phyloP scores from a whole-genome alignment of 2,113 vertebrate genomes.

The Tamias sibiricus region DNA sequence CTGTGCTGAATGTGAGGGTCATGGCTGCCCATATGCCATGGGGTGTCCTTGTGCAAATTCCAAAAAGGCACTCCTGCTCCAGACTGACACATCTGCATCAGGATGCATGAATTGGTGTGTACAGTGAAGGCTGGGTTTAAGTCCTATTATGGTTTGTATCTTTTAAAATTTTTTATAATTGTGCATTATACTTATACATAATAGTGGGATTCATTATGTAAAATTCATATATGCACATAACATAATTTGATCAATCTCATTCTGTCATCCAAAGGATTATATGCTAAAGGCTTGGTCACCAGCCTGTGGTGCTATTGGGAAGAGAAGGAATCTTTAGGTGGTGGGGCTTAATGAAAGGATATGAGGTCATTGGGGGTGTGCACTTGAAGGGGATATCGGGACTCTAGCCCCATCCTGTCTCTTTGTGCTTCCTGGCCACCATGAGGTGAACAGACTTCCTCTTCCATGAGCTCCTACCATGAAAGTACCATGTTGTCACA shows the following conservation, averaged over 20 bases:
- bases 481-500: neutral
- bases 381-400: neutral
- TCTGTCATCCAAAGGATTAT: neutral
- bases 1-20: neutral
- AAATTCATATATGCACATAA: too few species aligned
- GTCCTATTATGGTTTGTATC: neutral
- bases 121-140: neutral
- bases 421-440: neutral
- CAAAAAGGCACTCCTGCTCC: neutral
- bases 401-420: neutral
- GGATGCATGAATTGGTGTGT: neutral
- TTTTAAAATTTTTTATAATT: neutral
- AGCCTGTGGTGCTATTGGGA: neutral
- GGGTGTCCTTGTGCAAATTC: neutral
- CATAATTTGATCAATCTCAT: too few species aligned
- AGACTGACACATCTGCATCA: neutral
- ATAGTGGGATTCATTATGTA: too few species aligned
- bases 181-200: too few species aligned
- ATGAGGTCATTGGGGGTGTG: neutral
- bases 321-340: neutral
- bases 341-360: neutral
- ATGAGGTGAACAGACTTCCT: neutral
- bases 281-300: neutral
- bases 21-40: neutral
- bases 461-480: neutral